Base-by-base conservation (phyloP, 1,140 invertebrate genomes). In the Drosophila guanche region DNA sequence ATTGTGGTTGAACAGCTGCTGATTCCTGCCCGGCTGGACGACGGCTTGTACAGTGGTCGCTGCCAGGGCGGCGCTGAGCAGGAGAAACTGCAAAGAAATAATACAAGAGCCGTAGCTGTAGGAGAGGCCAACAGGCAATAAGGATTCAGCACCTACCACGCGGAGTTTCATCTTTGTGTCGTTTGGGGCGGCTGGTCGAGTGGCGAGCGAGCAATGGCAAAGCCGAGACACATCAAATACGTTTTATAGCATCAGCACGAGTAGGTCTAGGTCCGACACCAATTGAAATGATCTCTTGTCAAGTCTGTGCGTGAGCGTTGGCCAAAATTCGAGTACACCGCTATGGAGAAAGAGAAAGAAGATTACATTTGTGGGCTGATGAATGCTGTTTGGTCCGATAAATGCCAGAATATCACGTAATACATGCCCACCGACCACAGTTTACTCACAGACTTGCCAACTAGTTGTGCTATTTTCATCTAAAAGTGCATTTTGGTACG, bases 131-230 rank as follows among this genome's bases (percentile, higher is more conserved):
- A 14, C 16, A 20, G 16, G 0, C 16, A 20, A 20, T 20, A 22
- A 4, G 23, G 16, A 60, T 42, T 20, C 37, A 6, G 2, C n/a
- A 20, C 16, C 14, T 7, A 56, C 66, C 51, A n/a, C 63, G 29
- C 16, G 46, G 20, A 56, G 66, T 29, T 56, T 69, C 66, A 67
- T 68, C 8, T 27, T 40, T 14, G 45, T 29, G 46, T 10, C 14
- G 7, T 14, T 46, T 16, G 10, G 27, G 29, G 29, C 33, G 7
- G 33, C 33, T 37, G 33, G 20, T 52, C n/a, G 65, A 68, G 7
- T 41, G 65, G 25, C 41, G 62, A 68, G 51, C 68, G 63, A 56
- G 43, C 66, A 69, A 55, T 69, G 66, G 65, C 63, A 68, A 23
- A 20, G 43, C 23, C 22, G 5, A n/a, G 33, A 25, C 59, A 37